Base-by-base conservation (phyloP, 1,140 invertebrate species). In the Orchesella cincta region DNA sequence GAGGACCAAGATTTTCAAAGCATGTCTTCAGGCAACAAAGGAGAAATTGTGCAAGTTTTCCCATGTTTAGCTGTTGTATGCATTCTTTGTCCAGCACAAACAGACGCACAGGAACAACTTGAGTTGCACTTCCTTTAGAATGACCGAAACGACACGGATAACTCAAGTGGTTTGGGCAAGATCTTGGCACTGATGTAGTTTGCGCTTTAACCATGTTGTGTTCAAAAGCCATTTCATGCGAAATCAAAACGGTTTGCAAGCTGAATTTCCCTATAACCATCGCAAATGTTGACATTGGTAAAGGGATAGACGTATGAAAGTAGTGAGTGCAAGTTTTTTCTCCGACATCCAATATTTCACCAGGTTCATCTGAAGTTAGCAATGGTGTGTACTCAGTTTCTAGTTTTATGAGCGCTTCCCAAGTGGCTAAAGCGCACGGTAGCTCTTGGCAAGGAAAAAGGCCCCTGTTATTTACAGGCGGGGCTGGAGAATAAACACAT, bases 401-500 rank as follows among this genome's bases (percentile, higher is more conserved):
- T 0, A 84, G 83, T 26, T 81, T 81, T 8, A 88, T 46, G 28
- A 78, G 73, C 73, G 85, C 84, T 74, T 87, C 84, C 87, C 87
- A 88, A 0, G 86, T 87, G 29, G 85, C 83, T 84, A 88, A 84
- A 31, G 86, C 85, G n/a, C 73, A 57, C 20, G 85, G 85, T 2
- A 83, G 82, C 76, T 88, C 87, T 76, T 88, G 87, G 80, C 84
- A 86, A 2, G 86, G 87, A 75, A 88, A 84, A 26, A 87, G 78
- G 5, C 86, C 84, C 5, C 87, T 82, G 82, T 88, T 88, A 76
- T 87, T 88, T 20, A 87, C 83, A 67, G 83, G 84, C 29, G 85
- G 81, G 2, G 85, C 87, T 73, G 84, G 83, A 20, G 86, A 87
- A 80, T 84, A 87, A 20, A 85, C 83, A 80, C 85, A 86, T 1